phyloP scores from a whole-genome alignment of 2,113 vertebrate species.

The Pelodiscus sinensis region DNA sequence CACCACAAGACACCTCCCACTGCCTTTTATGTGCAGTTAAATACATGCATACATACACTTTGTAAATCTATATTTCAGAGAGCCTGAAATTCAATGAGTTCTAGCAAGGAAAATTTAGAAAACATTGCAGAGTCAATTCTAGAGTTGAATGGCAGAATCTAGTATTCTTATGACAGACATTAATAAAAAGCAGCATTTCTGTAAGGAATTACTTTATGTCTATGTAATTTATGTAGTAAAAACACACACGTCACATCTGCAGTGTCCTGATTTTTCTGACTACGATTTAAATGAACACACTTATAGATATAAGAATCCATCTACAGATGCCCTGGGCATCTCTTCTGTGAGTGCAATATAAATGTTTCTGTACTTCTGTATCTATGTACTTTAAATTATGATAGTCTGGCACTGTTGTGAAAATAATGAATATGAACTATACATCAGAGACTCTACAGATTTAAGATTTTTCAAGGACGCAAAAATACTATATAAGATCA shows the following conservation, averaged over 20 bases:
- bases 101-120: background rate
- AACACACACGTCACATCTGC: background rate
- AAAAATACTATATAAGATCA: background rate
- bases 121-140: background rate
- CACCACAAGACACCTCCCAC: background rate
- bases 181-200: background rate
- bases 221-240: background rate
- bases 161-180: background rate
- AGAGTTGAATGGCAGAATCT: background rate
- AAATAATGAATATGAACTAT: conserved; percentile 34
- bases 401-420: background rate
- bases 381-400: background rate
- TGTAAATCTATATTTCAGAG: background rate
- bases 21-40: background rate
- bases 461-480: background rate
- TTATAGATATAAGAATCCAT: background rate
- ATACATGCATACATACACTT: background rate
- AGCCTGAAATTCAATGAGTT: background rate
- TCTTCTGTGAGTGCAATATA: background rate
- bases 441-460: background rate
- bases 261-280: background rate
- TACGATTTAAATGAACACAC: background rate
- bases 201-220: background rate
- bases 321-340: background rate
- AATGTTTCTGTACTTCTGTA: background rate